Conservation (phyloP, 2,113 vertebrate species). For the Sander vitreus region DNA sequence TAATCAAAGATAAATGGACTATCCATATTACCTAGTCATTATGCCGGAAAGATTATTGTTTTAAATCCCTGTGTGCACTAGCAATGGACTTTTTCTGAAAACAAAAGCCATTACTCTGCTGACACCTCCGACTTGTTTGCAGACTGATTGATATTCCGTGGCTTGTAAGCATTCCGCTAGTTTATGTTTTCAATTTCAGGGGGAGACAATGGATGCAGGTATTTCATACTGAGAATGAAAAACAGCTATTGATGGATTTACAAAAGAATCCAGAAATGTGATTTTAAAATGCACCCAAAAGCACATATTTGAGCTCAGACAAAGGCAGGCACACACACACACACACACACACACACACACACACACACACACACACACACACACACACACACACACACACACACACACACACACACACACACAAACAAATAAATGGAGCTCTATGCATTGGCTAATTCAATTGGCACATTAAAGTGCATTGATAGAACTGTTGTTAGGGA, state of each 20-base stretch:
- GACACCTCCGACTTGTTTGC: slow-evolving; percentile 68
- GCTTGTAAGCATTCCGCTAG: slow-evolving; percentile 51
- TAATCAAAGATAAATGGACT: slow-evolving; percentile 83
- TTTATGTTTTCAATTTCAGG: slow-evolving; percentile 67
- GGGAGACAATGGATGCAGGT: slow-evolving; percentile 39
- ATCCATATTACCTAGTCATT: slow-evolving; percentile 77
- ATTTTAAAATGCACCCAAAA: slow-evolving; percentile 41
- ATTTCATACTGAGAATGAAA: slow-evolving; percentile 34
- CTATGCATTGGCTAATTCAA: slow-evolving; percentile 13
- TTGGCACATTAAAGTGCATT: neutral
- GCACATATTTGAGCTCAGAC: slow-evolving; percentile 21
- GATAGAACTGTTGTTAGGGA: slow-evolving; percentile 12
- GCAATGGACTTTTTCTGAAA: slow-evolving; percentile 64
- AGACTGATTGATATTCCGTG: slow-evolving; percentile 72
- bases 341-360: neutral
- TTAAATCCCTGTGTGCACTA: slow-evolving; percentile 70
- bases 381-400: neutral
- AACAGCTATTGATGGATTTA: slow-evolving; percentile 55
- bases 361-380: neutral
- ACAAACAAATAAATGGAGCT: neutral
- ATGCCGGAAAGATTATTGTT: slow-evolving; percentile 78
- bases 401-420: neutral
- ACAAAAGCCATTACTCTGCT: slow-evolving; percentile 72
- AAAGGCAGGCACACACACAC: neutral
- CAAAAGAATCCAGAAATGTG: slow-evolving; percentile 43